Base-by-base conservation (phyloP, 1,140 invertebrate species). In the Globodera rostochiensis region DNA sequence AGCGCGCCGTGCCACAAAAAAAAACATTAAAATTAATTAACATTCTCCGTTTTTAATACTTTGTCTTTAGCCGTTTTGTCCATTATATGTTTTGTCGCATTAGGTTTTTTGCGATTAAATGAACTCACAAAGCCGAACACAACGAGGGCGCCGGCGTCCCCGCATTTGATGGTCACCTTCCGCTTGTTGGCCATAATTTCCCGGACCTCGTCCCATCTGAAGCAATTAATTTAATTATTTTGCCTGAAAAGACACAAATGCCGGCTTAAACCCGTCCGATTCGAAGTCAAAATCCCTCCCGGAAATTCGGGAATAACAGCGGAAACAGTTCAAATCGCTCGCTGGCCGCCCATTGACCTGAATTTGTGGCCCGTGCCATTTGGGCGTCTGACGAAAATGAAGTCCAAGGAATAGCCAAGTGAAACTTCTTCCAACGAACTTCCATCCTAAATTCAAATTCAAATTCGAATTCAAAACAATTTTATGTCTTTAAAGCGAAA, bases 121-220 rank as follows among this genome's bases (percentile, higher is more conserved):
- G 19, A 21, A 69, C 77, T 69, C 8, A 78, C 77, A 21, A 78
- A 78, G 49, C 49, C 53, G 25, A 78, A 78, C 11, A 78, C 77
- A 70, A 64, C 66, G 3, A 64, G 36, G 3, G 70, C 64, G 6
- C 66, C 66, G 25, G 66, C 66, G 6, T 78, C 70, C 0, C 80
- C 80, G 57, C 76, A 77, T 77, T 87, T 87, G 19, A 86, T 53
- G 4, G 50, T 78, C n/a, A 86, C 50, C 57, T 83, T 85, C 21
- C 85, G 73, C 50, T 86, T 86, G 21, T 75, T 66, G 25, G 74
- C 46, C 13, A 50, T 47, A 60, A 86, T 81, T 21, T 87, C 84
- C 66, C 86, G 85, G 21, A 86, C 84, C 15, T 87, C 81, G 57
- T 79, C 69, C 86, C 86, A 87, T 70, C 70, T 83, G 47, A 74